Evolutionary conservation across 2,888 invertebrate genomes (phyloP).

Genomic region (Tetragnatha montana): DNA sequence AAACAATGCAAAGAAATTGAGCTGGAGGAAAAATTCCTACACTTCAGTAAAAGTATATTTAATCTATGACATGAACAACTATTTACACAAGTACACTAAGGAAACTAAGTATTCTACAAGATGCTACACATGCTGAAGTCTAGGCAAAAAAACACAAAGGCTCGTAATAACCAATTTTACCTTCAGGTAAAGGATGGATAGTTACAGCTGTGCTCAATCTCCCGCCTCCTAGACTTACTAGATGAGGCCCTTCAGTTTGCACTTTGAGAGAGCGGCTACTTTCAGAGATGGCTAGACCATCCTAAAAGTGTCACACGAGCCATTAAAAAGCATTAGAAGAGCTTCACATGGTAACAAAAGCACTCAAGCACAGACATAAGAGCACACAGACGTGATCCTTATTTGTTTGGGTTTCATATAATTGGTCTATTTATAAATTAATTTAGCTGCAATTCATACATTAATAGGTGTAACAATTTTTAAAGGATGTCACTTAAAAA

Average conservation of each 20-base stretch:
- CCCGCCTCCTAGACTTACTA: constrained; percentile 89
- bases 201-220: constrained; percentile 94
- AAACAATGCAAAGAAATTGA: too few relatives aligned
- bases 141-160: neutral
- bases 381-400: neutral
- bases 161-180: constrained; percentile 78
- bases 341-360: neutral
- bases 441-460: too few relatives aligned
- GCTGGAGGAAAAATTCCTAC: too few relatives aligned
- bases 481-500: too few relatives aligned
- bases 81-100: neutral
- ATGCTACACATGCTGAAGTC: neutral
- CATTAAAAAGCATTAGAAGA: neutral
- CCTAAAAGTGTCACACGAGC: constrained; percentile 61
- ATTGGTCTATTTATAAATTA: too few relatives aligned
- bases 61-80: too few relatives aligned
- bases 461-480: too few relatives aligned
- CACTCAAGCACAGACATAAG: neutral
- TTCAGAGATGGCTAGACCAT: constrained; percentile 72
- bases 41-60: too few relatives aligned
- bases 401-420: too few relatives aligned
- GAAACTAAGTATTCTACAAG: neutral
- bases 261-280: constrained; percentile 80
- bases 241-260: constrained; percentile 89
- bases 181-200: constrained; percentile 90